Evolutionary conservation across 1,140 invertebrate genomes (phyloP), one percentile per base, ranked within the genome.

Genomic region (Bactericera cockerelli): DNA sequence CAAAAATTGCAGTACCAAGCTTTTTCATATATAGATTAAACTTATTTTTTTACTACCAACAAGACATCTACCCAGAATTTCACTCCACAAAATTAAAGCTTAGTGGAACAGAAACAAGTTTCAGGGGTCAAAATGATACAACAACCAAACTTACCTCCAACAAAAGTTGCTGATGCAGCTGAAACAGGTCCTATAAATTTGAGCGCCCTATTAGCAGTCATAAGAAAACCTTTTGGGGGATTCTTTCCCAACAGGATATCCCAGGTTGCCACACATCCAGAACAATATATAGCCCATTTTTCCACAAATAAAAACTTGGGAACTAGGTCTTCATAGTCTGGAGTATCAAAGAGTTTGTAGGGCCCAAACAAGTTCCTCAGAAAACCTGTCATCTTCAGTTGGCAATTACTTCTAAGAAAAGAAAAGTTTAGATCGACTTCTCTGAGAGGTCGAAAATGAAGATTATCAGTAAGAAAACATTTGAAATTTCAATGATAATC

Each of bases 231-330:
- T n/a, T 49, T 49, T 49, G 42, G 42, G 6, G 4, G 42, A 6
- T 4, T 4, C 19, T 16, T 49, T 22, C 8, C 4, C n/a, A 49
- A 6, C 4, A 49, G 4, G 19, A 6, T 4, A n/a, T 49, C n/a
- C n/a, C 3, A 4, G 3, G 42, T n/a, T 6, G 42, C 42, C 6
- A 49, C 8, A 49, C n/a, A 6, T 16, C 42, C 42, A 19, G 42
- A 49, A 16, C 6, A 49, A 49, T 49, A 49, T 4, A 49, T 8
- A 22, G 42, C n/a, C 42, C 42, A 49, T 49, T 49, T 49, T 49
- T 49, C 42, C 22, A 22, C 22, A 49, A 49, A 49, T 49, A 49
- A 49, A 6, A 49, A 49, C 42, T 49, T 49, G n/a, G 42, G 22
- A n/a, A 22, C 19, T 10, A 49, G 22, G 19, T 49, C 42, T n/a